Conservation (phyloP, 1,140 invertebrate genomes). For the Luehdorfia chinensis region DNA sequence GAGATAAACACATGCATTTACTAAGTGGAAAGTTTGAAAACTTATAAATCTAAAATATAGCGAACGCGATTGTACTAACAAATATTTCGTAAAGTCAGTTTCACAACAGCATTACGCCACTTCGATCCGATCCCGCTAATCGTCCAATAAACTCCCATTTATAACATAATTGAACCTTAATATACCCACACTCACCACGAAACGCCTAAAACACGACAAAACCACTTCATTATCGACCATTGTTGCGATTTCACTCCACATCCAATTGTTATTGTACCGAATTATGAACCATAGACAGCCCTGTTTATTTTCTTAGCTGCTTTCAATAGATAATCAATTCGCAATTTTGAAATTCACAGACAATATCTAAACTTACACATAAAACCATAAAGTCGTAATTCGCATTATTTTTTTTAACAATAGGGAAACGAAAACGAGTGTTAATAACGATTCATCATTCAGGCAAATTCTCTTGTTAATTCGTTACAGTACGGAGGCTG, state of each 20-base stretch:
- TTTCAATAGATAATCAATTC: slow-evolving; percentile 6
- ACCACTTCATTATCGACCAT: slow-evolving; percentile 61
- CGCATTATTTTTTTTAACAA: slow-evolving; percentile 1
- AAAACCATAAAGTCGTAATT: slow-evolving; percentile 3
- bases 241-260: slow-evolving; percentile 56
- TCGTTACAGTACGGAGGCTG: slow-evolving; percentile 46
- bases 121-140: slow-evolving; percentile 38
- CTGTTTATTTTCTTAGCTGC: slow-evolving; percentile 19
- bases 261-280: slow-evolving; percentile 41
- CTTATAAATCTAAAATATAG: background rate
- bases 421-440: too few relatives aligned
- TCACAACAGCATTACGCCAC: slow-evolving; percentile 30
- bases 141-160: slow-evolving; percentile 56
- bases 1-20: too few relatives aligned
- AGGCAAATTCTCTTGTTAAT: slow-evolving; percentile 57
- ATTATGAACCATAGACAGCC: slow-evolving; percentile 18
- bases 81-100: slow-evolving; percentile 34
- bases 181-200: slow-evolving; percentile 47
- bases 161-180: slow-evolving; percentile 63
- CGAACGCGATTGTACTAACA: slow-evolving; percentile 16
- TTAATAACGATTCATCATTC: slow-evolving; percentile 44
- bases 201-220: slow-evolving; percentile 49
- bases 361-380: slow-evolving; percentile 1
- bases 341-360: background rate
- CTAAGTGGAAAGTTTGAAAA: too few relatives aligned